phyloP scores from a whole-genome alignment of 2,888 invertebrate genomes.

The Drosophila subsilvestris region DNA sequence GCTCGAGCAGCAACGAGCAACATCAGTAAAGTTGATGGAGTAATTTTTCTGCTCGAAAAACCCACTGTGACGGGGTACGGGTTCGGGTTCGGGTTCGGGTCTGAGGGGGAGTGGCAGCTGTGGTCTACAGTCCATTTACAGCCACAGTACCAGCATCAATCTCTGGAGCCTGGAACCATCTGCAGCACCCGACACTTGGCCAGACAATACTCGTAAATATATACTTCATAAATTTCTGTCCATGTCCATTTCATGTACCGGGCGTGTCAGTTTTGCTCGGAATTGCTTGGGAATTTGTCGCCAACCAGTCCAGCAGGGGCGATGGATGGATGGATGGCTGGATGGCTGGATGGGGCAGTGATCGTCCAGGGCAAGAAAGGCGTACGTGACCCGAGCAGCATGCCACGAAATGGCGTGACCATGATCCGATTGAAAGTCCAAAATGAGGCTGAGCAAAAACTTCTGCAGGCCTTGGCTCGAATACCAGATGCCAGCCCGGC shows the following conservation, averaged over 20 bases:
- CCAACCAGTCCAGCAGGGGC: not conserved
- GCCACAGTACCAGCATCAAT: slow-evolving; percentile 17
- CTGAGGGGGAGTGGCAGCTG: slow-evolving; percentile 1
- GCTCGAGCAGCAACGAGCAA: not conserved
- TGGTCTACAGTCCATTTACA: slow-evolving; percentile 31
- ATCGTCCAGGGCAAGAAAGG: not conserved
- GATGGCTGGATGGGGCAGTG: not conserved
- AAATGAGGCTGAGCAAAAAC: not conserved
- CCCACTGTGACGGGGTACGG: no score
- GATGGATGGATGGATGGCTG: no score
- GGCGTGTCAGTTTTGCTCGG: slow-evolving; percentile 6
- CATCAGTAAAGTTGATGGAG: slow-evolving; percentile 17
- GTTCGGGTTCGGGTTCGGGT: no score
- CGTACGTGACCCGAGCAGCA: slow-evolving; percentile 22
- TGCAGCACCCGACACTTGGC: slow-evolving; percentile 11
- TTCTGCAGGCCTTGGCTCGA: no score
- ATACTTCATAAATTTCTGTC: slow-evolving; percentile 45
- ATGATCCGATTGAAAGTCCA: slow-evolving; percentile 12
- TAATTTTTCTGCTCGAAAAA: not conserved
- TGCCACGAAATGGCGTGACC: not conserved
- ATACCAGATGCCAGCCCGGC: no score
- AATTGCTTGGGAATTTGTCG: slow-evolving; percentile 9
- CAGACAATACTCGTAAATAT: slow-evolving; percentile 42
- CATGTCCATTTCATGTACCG: not conserved
- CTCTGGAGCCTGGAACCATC: no score